Conservation (phyloP, 2,888 invertebrate species). For the Apoderus coryli region DNA sequence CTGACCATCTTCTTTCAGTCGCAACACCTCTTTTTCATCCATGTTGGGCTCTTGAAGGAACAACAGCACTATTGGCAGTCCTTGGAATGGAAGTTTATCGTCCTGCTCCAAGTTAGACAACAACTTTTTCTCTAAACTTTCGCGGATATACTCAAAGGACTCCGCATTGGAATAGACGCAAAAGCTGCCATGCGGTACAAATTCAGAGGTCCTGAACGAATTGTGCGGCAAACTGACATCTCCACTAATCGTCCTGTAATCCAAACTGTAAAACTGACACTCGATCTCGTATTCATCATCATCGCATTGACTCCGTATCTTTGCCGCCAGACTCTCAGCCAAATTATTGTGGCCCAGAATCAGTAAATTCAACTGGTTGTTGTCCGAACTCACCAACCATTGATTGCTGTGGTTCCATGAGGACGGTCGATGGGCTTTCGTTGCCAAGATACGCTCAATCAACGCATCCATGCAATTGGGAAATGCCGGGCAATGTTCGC, state of each 20-base stretch:
- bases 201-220: conserved; percentile 70
- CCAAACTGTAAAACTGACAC: conserved; percentile 65
- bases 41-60: conserved; percentile 74
- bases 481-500: conserved; percentile 87
- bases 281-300: conserved; percentile 74
- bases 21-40: conserved; percentile 72
- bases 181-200: conserved; percentile 81
- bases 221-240: conserved; percentile 69
- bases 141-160: conserved; percentile 82
- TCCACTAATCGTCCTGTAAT: conserved; percentile 75
- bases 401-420: conserved; percentile 50
- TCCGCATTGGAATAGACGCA: conserved; percentile 84
- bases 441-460: conserved; percentile 54
- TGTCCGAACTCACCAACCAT: conserved; percentile 49
- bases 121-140: conserved; percentile 81
- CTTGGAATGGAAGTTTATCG: conserved; percentile 73
- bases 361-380: conserved; percentile 70
- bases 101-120: conserved; percentile 81
- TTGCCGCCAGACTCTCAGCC: conserved; percentile 74
- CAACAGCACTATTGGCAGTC: conserved; percentile 78
- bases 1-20: conserved; percentile 78
- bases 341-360: conserved; percentile 78
- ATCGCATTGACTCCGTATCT: conserved; percentile 74
- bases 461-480: conserved; percentile 69
- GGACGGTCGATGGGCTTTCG: conserved; percentile 47